Percentiles rank a stretch among this genome's conserved stretches.
These are phyloP conservation scores for Frankliniella intonsa DNA, from an alignment of 2,888 invertebrate genomes.

Conservation along the genomic window DNA sequence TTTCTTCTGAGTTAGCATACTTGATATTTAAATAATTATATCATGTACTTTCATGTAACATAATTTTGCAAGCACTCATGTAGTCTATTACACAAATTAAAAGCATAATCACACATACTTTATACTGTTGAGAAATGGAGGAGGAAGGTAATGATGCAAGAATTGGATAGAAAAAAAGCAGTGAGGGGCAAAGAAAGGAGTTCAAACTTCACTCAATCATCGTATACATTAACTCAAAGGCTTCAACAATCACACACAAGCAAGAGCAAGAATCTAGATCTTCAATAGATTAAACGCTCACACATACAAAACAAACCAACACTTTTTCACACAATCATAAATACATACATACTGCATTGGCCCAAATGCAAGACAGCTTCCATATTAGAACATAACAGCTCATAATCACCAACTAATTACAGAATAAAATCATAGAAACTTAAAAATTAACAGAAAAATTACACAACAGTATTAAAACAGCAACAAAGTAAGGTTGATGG, in stretches of 20 bases:
- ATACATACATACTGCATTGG: slow-evolving; percentile 25
- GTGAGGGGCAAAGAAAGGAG: not conserved
- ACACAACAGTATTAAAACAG: slow-evolving; percentile 6
- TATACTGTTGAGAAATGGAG: slow-evolving; percentile 23
- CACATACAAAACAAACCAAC: not conserved
- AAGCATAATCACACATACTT: slow-evolving; percentile 14
- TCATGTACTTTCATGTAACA: not conserved
- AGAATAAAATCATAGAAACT: slow-evolving; percentile 25
- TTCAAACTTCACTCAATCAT: slow-evolving; percentile 1
- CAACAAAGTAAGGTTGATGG: slow-evolving; percentile 4
- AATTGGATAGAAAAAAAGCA: not conserved
- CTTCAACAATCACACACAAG: slow-evolving; percentile 11
- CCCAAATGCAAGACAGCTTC: slow-evolving; percentile 23
- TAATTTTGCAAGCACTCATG: slow-evolving; percentile 20
- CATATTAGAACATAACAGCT: not conserved
- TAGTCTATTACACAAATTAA: not conserved
- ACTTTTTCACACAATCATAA: slow-evolving; percentile 10
- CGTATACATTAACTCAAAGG: slow-evolving; percentile 15
- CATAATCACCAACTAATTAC: not conserved
- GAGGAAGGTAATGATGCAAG: not conserved
- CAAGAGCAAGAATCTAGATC: not conserved
- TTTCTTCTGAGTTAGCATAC: slow-evolving; percentile 19
- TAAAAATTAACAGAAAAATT: slow-evolving; percentile 24
- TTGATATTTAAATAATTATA: slow-evolving; percentile 14
- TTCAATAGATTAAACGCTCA: not conserved